Conservation (phyloP, 1,140 invertebrate genomes). For the Metopolophium dirhodum region DNA sequence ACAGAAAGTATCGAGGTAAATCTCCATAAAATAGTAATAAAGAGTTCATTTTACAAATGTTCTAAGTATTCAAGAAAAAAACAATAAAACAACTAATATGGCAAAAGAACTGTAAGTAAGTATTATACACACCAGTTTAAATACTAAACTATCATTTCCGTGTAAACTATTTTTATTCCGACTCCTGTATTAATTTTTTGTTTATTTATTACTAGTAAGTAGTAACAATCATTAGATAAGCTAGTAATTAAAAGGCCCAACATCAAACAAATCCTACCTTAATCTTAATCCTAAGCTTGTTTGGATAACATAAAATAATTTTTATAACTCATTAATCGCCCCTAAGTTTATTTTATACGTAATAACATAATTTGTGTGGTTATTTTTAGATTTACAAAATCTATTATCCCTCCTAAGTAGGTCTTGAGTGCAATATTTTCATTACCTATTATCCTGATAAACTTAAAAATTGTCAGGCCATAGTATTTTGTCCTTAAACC, state of each 20-base stretch:
- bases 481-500: neutral
- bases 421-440: neutral
- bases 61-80: neutral
- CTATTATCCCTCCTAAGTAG: neutral
- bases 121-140: neutral
- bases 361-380: neutral
- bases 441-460: neutral
- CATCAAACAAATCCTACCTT: neutral
- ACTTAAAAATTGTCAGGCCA: neutral
- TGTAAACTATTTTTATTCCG: neutral
- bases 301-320: neutral
- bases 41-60: neutral
- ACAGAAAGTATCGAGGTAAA: neutral
- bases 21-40: neutral
- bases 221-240: neutral
- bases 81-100: neutral
- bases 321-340: neutral
- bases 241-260: neutral
- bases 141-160: neutral
- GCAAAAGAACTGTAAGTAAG: neutral
- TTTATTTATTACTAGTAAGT: neutral
- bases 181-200: neutral
- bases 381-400: neutral
- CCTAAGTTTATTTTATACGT: neutral
- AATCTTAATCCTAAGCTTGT: neutral